phyloP scores from a whole-genome alignment of 2,888 invertebrate species.

The Eupithecia centaureata region DNA sequence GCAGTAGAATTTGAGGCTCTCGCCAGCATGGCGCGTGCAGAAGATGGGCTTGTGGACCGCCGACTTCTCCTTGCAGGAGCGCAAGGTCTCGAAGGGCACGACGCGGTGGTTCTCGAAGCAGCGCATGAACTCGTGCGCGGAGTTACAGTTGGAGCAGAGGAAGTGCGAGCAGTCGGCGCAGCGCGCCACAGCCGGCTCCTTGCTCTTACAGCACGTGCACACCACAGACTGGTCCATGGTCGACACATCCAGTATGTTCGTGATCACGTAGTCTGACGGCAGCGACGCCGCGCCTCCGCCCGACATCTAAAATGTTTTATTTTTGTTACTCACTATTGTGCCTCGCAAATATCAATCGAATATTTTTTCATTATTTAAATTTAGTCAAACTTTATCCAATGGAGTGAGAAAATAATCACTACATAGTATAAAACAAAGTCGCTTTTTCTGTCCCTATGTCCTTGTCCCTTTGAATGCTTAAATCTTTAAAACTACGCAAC shows the following conservation, averaged over 20 bases:
- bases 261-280: constrained; percentile 93
- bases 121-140: constrained; percentile 98
- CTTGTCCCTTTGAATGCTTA: no score
- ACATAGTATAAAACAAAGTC: no score
- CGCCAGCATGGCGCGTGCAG: constrained; percentile 91
- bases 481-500: no score
- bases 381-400: neutral
- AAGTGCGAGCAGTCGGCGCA: constrained; percentile 98
- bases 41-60: constrained; percentile 95
- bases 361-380: neutral
- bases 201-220: constrained; percentile 98
- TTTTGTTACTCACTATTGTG: neutral
- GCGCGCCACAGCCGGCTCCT: constrained; percentile 96
- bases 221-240: constrained; percentile 89
- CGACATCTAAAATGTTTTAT: constrained; percentile 81
- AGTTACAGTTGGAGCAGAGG: constrained; percentile 96
- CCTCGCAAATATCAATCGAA: no score
- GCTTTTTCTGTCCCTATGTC: no score
- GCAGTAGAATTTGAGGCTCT: constrained; percentile 94
- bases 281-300: constrained; percentile 91
- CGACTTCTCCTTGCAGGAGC: constrained; percentile 90
- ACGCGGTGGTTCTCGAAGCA: constrained; percentile 98
- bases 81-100: constrained; percentile 93
- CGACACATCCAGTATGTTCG: constrained; percentile 92
- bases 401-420: no score